Percentiles rank a stretch among this genome's conserved stretches.
Conservation (phyloP, 2,888 invertebrate species). For the Scaptomyza cyrtandrae region DNA sequence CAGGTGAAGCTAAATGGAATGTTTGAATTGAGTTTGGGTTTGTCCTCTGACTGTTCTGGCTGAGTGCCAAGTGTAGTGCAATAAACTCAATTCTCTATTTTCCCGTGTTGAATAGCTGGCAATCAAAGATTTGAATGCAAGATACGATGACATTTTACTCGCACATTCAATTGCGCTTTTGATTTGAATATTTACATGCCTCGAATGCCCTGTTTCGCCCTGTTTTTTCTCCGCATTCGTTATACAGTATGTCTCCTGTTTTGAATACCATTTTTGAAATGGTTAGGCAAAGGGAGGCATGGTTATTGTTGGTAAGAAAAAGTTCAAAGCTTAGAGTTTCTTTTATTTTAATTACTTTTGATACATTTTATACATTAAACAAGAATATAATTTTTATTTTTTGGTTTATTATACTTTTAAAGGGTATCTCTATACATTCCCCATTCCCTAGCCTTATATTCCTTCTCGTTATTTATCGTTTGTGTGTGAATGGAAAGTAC, state of each 20-base stretch:
- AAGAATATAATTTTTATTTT: too few species aligned
- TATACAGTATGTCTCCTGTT: too few species aligned
- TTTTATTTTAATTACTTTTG: too few species aligned
- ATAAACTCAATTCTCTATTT: conserved; percentile 61
- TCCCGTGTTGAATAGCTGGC: conserved; percentile 70
- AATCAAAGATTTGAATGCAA: conserved; percentile 80
- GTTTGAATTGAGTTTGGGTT: conserved; percentile 59
- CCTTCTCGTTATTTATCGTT: conserved; percentile 39
- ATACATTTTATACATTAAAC: too few species aligned
- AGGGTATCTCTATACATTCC: not conserved
- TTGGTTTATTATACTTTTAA: too few species aligned
- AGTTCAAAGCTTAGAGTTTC: too few species aligned
- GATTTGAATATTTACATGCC: conserved; percentile 80
- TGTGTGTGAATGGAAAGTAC: conserved; percentile 26
- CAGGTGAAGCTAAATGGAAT: conserved; percentile 26
- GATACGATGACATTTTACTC: conserved; percentile 80
- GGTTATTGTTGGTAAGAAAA: too few species aligned
- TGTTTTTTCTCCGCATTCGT: not conserved
- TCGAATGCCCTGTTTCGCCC: conserved; percentile 24
- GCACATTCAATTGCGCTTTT: conserved; percentile 80
- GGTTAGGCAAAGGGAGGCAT: not conserved
- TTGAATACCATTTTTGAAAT: not conserved
- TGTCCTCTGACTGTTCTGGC: conserved; percentile 49
- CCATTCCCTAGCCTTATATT: conserved; percentile 1
- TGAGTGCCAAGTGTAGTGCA: conserved; percentile 79